Base-by-base conservation (phyloP, 2,888 invertebrate genomes). In the Nematopogon swammerdamellus region DNA sequence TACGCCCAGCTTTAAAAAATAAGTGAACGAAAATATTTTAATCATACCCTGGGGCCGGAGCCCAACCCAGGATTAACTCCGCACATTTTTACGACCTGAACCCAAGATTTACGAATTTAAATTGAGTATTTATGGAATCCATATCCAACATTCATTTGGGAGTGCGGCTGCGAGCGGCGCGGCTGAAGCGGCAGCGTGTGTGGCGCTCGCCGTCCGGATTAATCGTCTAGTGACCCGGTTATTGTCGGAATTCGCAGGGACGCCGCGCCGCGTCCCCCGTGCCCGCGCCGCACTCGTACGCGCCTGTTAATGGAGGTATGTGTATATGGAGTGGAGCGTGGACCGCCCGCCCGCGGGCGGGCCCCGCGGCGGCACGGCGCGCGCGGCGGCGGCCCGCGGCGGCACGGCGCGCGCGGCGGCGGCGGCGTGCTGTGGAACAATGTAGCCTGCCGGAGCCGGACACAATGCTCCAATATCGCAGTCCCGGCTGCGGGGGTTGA, bases 91-190 rank as follows among this genome's bases (percentile, higher is more conserved):
- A 65, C 64, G 65, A 65, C 62, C 59, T 61, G 61, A 60, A 57
- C 60, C 62, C 64, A 69, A 69, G 68, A 69, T 68, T 68, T 65
- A 67, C 67, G 67, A 69, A 71, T 72, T 72, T 71, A 69, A 65
- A 70, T 69, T 70, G 66, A 68, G 68, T 72, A 70, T 72, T 71
- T 71, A 72, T 70, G 67, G 67, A 68, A 68, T 67, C 63, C 64
- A 67, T 70, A 68, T 68, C 65, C 65, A 67, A 68, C 67, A 69
- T 68, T 69, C 66, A 66, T 70, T 68, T 68, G 36, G 36, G 11
- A 14, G 36, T 14, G 36, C 36, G 36, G 36, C 36, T 8, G 36
- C 36, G 36, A 19, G 3, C 11, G 19, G 14, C 3, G 44, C 44
- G 17, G 19, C 18, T 19, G 44, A 6, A 6, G 19, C 18, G 44